Conservation (phyloP, 2,888 invertebrate species). For the Amiota minor region DNA sequence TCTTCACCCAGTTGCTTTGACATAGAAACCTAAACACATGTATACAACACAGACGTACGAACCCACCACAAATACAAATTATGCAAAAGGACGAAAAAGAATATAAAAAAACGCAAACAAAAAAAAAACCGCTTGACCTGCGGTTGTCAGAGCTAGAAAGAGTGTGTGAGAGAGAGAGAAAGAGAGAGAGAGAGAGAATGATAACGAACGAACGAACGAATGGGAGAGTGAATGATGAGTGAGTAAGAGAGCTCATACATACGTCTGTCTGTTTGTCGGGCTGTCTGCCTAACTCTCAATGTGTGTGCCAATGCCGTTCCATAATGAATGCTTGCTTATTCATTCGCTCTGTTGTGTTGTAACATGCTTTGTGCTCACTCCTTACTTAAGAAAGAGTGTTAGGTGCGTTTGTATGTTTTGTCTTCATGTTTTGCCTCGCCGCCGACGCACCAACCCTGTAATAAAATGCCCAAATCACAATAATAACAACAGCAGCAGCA, state of each 20-base stretch:
- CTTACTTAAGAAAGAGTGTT: too few relatives aligned
- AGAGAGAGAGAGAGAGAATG: slow-evolving; percentile 29
- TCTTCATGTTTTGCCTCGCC: too few relatives aligned
- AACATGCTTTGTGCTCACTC: too few relatives aligned
- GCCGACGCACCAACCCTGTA: too few relatives aligned
- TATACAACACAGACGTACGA: slow-evolving; percentile 36
- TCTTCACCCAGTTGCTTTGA: slow-evolving; percentile 62
- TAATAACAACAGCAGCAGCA: neutral
- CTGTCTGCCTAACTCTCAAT: too few relatives aligned
- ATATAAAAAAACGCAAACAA: slow-evolving; percentile 5
- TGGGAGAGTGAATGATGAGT: slow-evolving; percentile 31
- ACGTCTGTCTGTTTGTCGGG: neutral
- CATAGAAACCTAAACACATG: slow-evolving; percentile 62
- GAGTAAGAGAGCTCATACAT: neutral
- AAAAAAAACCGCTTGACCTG: slow-evolving; percentile 57
- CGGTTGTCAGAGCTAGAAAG: slow-evolving; percentile 38
- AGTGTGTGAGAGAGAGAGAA: slow-evolving; percentile 37
- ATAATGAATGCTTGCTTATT: too few relatives aligned
- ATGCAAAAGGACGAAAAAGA: slow-evolving; percentile 13
- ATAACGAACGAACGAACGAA: slow-evolving; percentile 14
- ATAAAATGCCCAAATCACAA: too few relatives aligned
- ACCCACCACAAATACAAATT: neutral
- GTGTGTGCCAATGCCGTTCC: too few relatives aligned
- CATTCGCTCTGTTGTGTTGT: too few relatives aligned
- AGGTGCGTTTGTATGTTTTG: too few relatives aligned